Evolutionary conservation across 1,140 invertebrate genomes (phyloP), one percentile per base, ranked within the genome.

Genomic region (Heliconius eleuchia): DNA sequence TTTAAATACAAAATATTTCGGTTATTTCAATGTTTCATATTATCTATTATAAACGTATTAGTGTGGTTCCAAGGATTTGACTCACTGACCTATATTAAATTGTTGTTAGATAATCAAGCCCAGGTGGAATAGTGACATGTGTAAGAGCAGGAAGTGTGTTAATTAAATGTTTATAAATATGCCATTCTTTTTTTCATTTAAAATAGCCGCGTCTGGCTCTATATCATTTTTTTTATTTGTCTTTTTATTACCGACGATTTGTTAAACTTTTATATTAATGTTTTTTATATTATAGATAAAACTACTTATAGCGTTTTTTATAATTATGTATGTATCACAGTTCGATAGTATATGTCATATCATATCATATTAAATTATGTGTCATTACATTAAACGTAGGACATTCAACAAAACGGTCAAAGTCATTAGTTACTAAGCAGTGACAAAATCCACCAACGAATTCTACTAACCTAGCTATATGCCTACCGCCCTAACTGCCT

Each of bases 1-100:
- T 46, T 46, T 5, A 30, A 16, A 66, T 27, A 16, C 3, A 16
- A 39, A 16, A 73, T 57, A 55, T 70, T 78, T 78, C 19, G 13
- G 66, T 74, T 19, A 34, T n/a, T 50, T 9, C 76, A 52, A 37
- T 76, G 72, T 73, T 13, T 77, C 42, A 76, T 80, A 81, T 46
- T 16, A 46, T 76, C 57, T 72, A 73, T 55, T 46, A 46, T 1
- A 13, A 81, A 84, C 23, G 46, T 75, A 80, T 80, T 82, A 80
- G 74, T 77, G 50, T 19, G 73, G 55, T 23, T 57, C 55, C 55
- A 11, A 23, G 55, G n/a, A 23, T 9, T 79, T 77, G 77, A 77
- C 81, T 84, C 55, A 78, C 57, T 81, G 82, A 80, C 84, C 80
- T 74, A 79, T 74, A 79, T 55, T 55, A 57, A 50, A 57, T n/a